Percentiles rank a stretch among this genome's conserved stretches.
phyloP scores from a whole-genome alignment of 2,113 vertebrate species.

The Dasyornis broadbenti region DNA sequence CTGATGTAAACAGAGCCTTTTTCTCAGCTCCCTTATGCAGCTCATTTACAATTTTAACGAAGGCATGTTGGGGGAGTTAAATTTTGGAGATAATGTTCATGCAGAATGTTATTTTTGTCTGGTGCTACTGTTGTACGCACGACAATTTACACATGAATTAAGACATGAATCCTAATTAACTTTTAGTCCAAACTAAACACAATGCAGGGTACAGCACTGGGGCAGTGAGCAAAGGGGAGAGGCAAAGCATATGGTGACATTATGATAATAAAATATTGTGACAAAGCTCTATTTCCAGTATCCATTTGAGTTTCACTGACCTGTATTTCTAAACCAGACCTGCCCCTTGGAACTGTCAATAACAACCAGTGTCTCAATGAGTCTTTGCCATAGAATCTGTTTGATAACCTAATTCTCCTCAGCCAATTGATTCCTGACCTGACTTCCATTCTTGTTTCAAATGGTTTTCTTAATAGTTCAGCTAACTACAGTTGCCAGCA shows the following conservation, averaged over 20 bases:
- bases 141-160: background rate
- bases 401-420: slow-evolving; percentile 13
- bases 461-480: slow-evolving; percentile 13
- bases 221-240: background rate
- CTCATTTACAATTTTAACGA: background rate
- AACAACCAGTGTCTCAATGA: background rate
- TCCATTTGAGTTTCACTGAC: background rate
- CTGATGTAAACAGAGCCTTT: background rate
- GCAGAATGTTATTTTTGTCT: background rate
- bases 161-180: background rate
- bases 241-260: background rate
- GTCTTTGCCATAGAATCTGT: background rate
- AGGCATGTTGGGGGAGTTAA: background rate
- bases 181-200: background rate
- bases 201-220: background rate
- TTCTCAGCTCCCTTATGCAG: background rate
- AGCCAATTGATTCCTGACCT: background rate
- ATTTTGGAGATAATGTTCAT: background rate
- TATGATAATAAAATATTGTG: background rate
- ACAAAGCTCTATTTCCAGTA: background rate
- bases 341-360: background rate
- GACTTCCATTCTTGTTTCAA: background rate
- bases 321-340: background rate
- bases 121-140: background rate
- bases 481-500: background rate